Evolutionary conservation across 2,797 vertebrate species (phyloP).

Genomic region (Girardinus metallicus): DNA sequence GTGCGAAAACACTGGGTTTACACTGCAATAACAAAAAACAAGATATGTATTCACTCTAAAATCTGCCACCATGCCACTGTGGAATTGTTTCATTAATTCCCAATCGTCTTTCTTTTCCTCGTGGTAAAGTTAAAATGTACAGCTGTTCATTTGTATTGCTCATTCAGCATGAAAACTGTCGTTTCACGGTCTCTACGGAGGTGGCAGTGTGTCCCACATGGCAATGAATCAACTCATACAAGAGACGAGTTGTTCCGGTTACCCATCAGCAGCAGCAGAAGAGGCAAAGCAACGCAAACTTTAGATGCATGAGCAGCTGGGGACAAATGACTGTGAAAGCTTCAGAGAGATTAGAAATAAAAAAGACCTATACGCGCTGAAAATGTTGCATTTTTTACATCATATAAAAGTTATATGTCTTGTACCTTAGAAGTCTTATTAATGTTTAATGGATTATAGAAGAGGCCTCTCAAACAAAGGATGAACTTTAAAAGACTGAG

Average conservation of each 20-base stretch:
- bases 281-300: conserved; percentile 13
- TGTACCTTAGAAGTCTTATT: conserved; percentile 68
- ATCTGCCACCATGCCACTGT: conserved; percentile 22
- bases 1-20: conserved; percentile 8
- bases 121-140: conserved; percentile 59
- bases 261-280: conserved; percentile 20
- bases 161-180: conserved; percentile 57
- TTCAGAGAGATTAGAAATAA: conserved; percentile 28
- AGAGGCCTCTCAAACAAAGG: conserved; percentile 62
- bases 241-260: conserved; percentile 45
- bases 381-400: conserved; percentile 32
- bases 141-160: conserved; percentile 64
- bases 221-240: conserved; percentile 61
- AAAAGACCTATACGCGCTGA: conserved; percentile 29
- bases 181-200: conserved; percentile 62
- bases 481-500: conserved; percentile 47
- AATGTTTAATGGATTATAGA: conserved; percentile 75
- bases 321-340: conserved; percentile 15
- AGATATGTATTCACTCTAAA: conserved; percentile 11
- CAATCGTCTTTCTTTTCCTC: conserved; percentile 19
- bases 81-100: conserved; percentile 63
- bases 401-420: conserved; percentile 57
- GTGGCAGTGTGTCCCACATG: conserved; percentile 39
- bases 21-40: neutral
- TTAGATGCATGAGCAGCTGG: conserved; percentile 8